Base-by-base conservation (phyloP, 2,888 invertebrate genomes). In the Eledona agricola region DNA sequence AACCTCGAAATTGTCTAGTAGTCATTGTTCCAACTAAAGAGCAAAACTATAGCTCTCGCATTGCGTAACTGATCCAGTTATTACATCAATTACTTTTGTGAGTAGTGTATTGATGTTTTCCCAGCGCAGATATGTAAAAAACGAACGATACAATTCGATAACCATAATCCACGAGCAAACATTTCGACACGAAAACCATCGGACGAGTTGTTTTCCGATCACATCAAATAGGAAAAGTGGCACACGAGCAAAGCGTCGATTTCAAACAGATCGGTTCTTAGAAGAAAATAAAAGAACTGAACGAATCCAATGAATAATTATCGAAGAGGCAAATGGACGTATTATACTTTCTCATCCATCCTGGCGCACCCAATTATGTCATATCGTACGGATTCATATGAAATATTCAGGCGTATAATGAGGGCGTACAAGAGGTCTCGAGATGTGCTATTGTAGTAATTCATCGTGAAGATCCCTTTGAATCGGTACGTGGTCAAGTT, bases 261-360 rank as follows among this genome's bases (percentile, higher is more conserved):
- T 38, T 38, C 9, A 38, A 38, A 38, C 11, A 38, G 38, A 38
- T 26, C 38, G 26, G 16, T 10, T 10, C 10, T 17, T 17, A 26
- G 26, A 25, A 10, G 10, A 38, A 26, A 2, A 26, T 4, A 25
- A 25, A 16, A 26, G 13, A 35, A n/a, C n/a, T n/a, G n/a, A n/a
- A 35, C 19, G 6, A 23, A 12, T 22, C 23, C 35, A 38, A 38
- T 38, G 26, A 38, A 38, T 38, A 38, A 38, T 38, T 38, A 38
- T 26, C 26, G 26, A 15, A 17, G 13, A 7, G 13, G 26, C 26
- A 7, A 16, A 15, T 10, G 17, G 38, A 38, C 38, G 38, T 38
- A 38, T 38, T 25, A 38, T 26, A 11, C 38, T 26, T 26, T 26
- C 38, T 9, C 38, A 38, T 38, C 26, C 26, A 38, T 38, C 12